These are phyloP conservation scores for Drosophila tanythrix DNA, from an alignment of 2,888 invertebrate genomes.

Conservation along the genomic window DNA sequence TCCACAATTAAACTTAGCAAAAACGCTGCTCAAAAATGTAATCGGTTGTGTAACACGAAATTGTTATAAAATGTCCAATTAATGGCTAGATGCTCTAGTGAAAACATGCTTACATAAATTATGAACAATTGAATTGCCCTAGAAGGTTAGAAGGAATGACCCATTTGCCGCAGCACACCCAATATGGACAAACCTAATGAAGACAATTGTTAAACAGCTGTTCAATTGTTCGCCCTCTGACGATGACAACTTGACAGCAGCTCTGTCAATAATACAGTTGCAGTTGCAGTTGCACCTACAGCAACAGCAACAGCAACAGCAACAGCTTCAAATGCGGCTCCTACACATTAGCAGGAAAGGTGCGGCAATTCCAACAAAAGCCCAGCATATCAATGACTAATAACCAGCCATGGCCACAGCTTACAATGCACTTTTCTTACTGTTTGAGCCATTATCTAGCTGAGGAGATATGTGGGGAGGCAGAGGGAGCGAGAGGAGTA, in stretches of 20 bases:
- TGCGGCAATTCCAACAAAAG: constrained; percentile 62
- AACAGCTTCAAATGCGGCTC: constrained; percentile 11
- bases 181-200: constrained; percentile 49
- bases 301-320: constrained; percentile 3
- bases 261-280: constrained; percentile 12
- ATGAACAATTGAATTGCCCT: constrained; percentile 10
- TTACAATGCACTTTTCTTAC: constrained; percentile 63
- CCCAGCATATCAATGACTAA: constrained; percentile 70
- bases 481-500: background rate
- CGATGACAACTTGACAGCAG: constrained; percentile 26
- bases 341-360: constrained; percentile 40
- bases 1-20: background rate
- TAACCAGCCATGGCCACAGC: constrained; percentile 47
- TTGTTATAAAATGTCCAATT: background rate
- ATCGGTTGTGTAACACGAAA: background rate
- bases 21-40: background rate
- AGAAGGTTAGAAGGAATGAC: constrained; percentile 15
- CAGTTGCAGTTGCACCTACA: background rate
- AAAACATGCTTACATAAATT: constrained; percentile 8
- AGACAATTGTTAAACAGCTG: constrained; percentile 47
- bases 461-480: background rate
- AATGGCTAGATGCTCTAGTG: background rate
- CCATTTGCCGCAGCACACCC: constrained; percentile 15
- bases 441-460: constrained; percentile 26
- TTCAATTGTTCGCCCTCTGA: constrained; percentile 28